Evolutionary conservation across 2,797 vertebrate species (phyloP), one percentile per base, ranked within the genome.

Genomic region (Labeo calbasu): DNA sequence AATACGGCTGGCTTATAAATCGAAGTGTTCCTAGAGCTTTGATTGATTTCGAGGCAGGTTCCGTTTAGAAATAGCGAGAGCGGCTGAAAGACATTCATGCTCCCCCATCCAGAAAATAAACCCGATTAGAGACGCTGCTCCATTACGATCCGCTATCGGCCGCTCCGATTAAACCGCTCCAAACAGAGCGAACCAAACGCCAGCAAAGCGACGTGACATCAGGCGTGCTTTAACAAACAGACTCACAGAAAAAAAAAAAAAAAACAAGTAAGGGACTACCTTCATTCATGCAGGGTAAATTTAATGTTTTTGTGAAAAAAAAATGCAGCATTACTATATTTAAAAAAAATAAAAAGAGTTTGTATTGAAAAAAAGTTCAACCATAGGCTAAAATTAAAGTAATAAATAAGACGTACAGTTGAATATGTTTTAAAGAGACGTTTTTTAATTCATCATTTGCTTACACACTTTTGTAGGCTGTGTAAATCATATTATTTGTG

Each of bases 21-120:
- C 77, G 77, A 84, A 86, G 71, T 76, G 85, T 86, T 86, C 82
- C 82, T 77, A 25, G 65, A 83, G 83, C 82, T 70, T 51, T 84
- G 86, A 87, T 89, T 89, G 79, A 89, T 87, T 89, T 89, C 80
- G 79, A 80, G 46, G 65, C 84, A 57, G 86, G 70, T 80, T 86
- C 87, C 79, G 75, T 81, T 77, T 81, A 59, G 77, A 89, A 90
- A 92, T 89, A 90, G 89, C 86, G 88, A 93, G 93, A 94, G 94
- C 93, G 93, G 91, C 89, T 82, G 88, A 89, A 92, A 92, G 92
- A 93, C 92, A 94, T 94, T 93, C 86, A 88, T 92, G 90, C 89
- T 93, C 88, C 90, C 86, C 94, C 94, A 93, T 93, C 94, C 94
- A 95, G 93, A 95, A 95, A 94, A 94, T 94, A 94, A 93, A 90